Evolutionary conservation across 2,888 invertebrate genomes (phyloP).

Genomic region (Acholoe squamosa): DNA sequence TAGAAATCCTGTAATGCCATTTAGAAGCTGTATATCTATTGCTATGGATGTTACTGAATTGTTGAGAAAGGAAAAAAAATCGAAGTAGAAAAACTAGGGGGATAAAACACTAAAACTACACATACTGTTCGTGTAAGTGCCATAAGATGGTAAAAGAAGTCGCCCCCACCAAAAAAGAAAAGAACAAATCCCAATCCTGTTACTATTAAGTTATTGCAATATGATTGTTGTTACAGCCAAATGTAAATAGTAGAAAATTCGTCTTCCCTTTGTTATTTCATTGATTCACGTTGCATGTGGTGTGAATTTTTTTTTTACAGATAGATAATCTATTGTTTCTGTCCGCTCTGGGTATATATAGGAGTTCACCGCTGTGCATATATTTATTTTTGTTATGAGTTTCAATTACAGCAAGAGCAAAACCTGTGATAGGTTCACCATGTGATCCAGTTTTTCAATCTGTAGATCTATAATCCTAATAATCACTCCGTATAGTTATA

Average conservation of each 20-base stretch:
- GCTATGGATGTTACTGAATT: not conserved
- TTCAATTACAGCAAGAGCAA: not conserved
- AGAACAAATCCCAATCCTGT: not conserved
- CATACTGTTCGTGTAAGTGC: not conserved
- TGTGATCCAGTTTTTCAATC: constrained; percentile 57
- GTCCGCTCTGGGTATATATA: constrained; percentile 27
- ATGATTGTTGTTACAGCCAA: not conserved
- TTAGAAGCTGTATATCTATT: not conserved
- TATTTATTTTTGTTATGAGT: constrained; percentile 18
- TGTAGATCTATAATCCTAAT: constrained; percentile 46
- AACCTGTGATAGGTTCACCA: constrained; percentile 48
- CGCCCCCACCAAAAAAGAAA: not conserved
- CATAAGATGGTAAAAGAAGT: not conserved
- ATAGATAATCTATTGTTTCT: not conserved
- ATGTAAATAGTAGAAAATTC: not conserved
- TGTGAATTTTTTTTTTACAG: constrained; percentile 33
- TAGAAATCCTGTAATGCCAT: constrained; percentile 14
- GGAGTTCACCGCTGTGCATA: constrained; percentile 43
- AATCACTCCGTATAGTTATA: constrained; percentile 24
- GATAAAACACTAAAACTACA: no score
- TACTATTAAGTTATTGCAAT: constrained; percentile 2
- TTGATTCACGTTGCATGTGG: constrained; percentile 47
- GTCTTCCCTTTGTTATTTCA: constrained; percentile 23
- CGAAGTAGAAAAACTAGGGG: no score
- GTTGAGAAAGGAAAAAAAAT: not conserved